Evolutionary conservation across 2,797 vertebrate genomes (phyloP).

Genomic region (Pseudomugil tenellus): DNA sequence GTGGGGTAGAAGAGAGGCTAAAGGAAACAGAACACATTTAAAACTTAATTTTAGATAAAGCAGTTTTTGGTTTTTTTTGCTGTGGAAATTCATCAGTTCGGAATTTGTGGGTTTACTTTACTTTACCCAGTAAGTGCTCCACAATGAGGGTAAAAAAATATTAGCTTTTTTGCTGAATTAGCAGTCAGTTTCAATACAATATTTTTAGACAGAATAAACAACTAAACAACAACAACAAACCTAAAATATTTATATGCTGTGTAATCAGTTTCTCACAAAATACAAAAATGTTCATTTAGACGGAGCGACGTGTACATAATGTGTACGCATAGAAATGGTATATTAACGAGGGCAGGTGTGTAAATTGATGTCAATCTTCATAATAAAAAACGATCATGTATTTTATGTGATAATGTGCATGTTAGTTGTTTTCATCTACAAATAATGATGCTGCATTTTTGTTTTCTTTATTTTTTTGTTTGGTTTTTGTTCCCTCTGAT

Average conservation of each 20-base stretch:
- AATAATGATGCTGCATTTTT: neutral
- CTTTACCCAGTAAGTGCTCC: neutral
- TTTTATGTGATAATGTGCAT: neutral
- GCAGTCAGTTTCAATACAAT: too few species aligned
- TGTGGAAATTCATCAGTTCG: neutral
- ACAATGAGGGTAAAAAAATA: conserved; percentile 6
- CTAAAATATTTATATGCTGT: too few species aligned
- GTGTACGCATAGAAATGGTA: too few species aligned
- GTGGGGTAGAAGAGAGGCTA: conserved; percentile 1
- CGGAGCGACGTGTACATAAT: too few species aligned
- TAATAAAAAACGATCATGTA: neutral
- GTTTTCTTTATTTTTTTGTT: too few species aligned
- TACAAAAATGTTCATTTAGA: neutral
- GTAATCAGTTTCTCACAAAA: neutral
- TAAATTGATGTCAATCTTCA: neutral
- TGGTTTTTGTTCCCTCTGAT: too few species aligned
- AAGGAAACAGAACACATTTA: conserved; percentile 1
- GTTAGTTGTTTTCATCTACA: neutral
- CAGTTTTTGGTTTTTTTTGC: conserved; percentile 11
- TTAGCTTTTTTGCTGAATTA: neutral
- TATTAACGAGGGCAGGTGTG: neutral
- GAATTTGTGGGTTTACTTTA: conserved; percentile 1
- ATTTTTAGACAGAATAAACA: too few species aligned
- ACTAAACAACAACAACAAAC: too few species aligned
- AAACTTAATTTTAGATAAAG: conserved; percentile 7